Evolutionary conservation across 2,113 vertebrate genomes (phyloP).

Genomic region (Brachypodius melanocephalos): DNA sequence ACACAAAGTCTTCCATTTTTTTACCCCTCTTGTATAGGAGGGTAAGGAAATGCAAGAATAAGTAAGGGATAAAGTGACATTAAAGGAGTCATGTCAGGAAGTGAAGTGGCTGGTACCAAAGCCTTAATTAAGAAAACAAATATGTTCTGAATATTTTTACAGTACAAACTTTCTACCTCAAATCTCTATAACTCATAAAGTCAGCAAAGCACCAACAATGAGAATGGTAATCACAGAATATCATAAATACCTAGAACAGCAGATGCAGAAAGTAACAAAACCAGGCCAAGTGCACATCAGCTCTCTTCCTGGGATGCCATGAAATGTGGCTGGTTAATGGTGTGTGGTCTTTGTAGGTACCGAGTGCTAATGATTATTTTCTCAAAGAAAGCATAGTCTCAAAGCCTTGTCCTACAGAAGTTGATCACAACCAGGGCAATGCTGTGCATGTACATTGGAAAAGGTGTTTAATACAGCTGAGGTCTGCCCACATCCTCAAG

Average conservation of each 20-base stretch:
- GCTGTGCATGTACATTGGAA: not conserved
- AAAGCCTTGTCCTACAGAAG: not conserved
- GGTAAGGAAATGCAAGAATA: not conserved
- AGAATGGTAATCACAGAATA: not conserved
- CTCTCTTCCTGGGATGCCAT: not conserved
- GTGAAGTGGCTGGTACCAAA: not conserved
- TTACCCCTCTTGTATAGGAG: not conserved
- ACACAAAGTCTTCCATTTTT: not conserved
- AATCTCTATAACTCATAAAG: accelerated
- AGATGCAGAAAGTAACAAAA: not conserved
- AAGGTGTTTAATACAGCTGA: not conserved
- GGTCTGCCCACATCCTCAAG: not conserved
- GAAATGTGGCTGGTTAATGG: not conserved
- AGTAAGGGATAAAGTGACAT: not conserved
- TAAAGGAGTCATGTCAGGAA: not conserved
- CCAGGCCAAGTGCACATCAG: not conserved
- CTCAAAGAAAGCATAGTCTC: not conserved
- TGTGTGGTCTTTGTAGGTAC: accelerated
- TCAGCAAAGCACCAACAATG: accelerated
- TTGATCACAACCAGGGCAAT: not conserved
- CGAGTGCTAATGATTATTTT: accelerated
- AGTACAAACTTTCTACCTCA: not conserved
- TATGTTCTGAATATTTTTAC: not conserved
- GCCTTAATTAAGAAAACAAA: not conserved
- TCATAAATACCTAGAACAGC: not conserved